These are phyloP conservation scores for Staurois parvus DNA, from an alignment of 2,797 vertebrate species.

Conservation along the genomic window DNA sequence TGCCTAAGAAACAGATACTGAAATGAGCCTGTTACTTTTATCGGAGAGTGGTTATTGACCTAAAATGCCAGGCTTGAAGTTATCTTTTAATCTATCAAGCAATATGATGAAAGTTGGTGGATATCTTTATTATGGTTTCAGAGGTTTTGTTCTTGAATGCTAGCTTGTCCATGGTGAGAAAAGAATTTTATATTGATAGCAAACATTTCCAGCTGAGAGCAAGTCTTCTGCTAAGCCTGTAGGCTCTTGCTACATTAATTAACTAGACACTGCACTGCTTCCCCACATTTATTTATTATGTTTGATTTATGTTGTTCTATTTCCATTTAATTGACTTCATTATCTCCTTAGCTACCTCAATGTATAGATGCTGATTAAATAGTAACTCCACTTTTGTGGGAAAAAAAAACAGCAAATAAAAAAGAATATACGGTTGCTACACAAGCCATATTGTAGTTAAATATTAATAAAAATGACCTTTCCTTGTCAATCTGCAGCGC, in stretches of 20 bases:
- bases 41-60: conserved; percentile 19
- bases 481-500: too few relatives aligned
- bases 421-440: too few relatives aligned
- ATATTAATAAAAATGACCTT: too few relatives aligned
- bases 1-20: not conserved
- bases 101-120: conserved; percentile 8
- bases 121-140: conserved; percentile 20
- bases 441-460: too few relatives aligned
- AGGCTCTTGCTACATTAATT: conserved; percentile 42
- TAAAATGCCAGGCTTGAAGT: conserved; percentile 12
- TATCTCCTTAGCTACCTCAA: not conserved
- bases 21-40: conserved; percentile 20
- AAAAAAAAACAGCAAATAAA: too few relatives aligned
- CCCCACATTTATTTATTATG: not conserved
- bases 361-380: not conserved
- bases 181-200: conserved; percentile 46
- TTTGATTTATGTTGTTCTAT: not conserved
- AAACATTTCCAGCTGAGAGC: conserved; percentile 45
- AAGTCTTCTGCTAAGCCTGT: conserved; percentile 24
- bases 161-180: conserved; percentile 29
- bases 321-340: not conserved
- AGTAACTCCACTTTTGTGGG: too few relatives aligned
- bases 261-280: conserved; percentile 26
- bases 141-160: conserved; percentile 11
- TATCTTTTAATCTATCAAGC: conserved; percentile 25